Base-by-base conservation (phyloP, 2,113 vertebrate genomes). In the Dipodomys ordii region DNA sequence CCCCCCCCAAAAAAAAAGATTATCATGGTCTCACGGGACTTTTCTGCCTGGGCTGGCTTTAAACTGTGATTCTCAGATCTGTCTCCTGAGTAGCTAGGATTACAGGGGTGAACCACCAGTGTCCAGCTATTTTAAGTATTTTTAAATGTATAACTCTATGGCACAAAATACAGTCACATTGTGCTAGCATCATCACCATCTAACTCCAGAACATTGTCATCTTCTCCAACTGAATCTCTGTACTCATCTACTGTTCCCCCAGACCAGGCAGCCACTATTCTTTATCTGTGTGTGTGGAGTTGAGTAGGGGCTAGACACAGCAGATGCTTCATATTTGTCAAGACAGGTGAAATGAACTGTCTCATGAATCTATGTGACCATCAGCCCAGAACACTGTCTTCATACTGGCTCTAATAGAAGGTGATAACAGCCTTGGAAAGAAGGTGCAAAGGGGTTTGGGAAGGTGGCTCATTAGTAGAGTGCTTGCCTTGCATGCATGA, bases 341-440 rank as follows among this genome's bases (percentile, higher is more conserved):
- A 76, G 89, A 80, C 74, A 79, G 88, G 28, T 44, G 53, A 88
- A 60, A 53, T 53, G 79, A 76, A 84, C 64, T 76, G 30, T 87
- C 57, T 85, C 72, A 77, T 39, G 88, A 92, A 78, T 60, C 71
- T 11, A 0, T 72, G 72, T 88, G 73, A 87, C 53, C 81, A 90
- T 53, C 78, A 32, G n/a, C 73, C 65, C 23, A 9, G 88, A 53
- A 9, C 18, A 32, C 39, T 49, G 23, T 20, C 22, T 64, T 22
- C 9, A 60, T 81, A 44, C 53, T 30, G 65, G 35, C 46, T 87
- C 44, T 72, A 20, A 18, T 27, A 15, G 49, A 25, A 76, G 69
- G 23, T 22, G 18, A 28, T 44, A 25, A 16, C 30, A 35, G 35
- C 57, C 78, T 77, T 23, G n/a, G 19, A n/a, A 91, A 18, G 32